Base-by-base conservation (phyloP, 2,797 vertebrate species). In the Melanotaenia pygmaea region DNA sequence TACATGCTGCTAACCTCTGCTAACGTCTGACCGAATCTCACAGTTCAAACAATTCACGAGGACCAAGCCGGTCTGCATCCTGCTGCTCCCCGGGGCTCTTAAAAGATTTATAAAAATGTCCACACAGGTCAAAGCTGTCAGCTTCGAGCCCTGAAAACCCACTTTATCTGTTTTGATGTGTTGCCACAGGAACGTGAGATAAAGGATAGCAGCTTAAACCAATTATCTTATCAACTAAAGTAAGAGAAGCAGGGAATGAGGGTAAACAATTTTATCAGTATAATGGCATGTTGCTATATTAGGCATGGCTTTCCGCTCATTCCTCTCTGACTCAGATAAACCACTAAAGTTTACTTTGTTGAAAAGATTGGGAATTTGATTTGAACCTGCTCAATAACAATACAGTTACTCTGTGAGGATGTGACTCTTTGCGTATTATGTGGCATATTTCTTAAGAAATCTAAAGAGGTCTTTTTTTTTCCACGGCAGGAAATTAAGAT, bases 221-320 rank as follows among this genome's bases (percentile, higher is more conserved):
- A 76, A 71, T 68, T 76, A 79, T 80, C 65, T 67, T 74, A 47
- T 47, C 43, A 47, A 47, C 32, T 60, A 5, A 37, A 73, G 38
- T 43, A 51, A 64, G 45, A 58, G 40, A 67, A 59, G 43, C 66
- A 59, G 32, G 9, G 82, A 90, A 88, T 80, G 54, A 67, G 69
- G 67, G 76, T 62, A 72, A 69, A 71, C 67, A 58, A 63, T 43
- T 59, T 14, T 75, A 53, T 68, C n/a, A 37, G 70, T 43, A 59
- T 73, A 78, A 65, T 24, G 30, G 63, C 78, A 65, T 58, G 50
- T 54, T 62, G 66, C 77, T 86, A 85, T 86, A 89, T 89, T 85
- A 84, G 83, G 77, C 14, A 26, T 18, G 62, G 81, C 63, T 80
- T 83, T 77, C 59, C 35, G 45, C 68, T 83, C 84, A 89, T 20